Evolutionary conservation across 2,113 vertebrate species (phyloP).

Genomic region (Pycnonotus jocosus): DNA sequence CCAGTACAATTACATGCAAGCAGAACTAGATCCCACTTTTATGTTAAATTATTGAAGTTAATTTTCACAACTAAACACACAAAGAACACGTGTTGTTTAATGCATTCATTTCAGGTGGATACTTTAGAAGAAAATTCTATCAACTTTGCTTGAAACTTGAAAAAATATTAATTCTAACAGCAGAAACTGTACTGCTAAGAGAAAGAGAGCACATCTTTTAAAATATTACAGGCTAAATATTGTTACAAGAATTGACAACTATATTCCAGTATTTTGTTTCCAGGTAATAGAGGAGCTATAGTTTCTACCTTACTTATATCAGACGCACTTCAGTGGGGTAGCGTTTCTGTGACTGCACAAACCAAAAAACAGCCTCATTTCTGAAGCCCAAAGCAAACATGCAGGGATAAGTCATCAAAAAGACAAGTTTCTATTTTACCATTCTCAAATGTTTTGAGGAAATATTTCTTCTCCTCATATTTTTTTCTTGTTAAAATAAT

Average conservation of each 20-base stretch:
- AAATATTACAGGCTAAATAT: not conserved
- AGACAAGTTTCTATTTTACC: not conserved
- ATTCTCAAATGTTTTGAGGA: not conserved
- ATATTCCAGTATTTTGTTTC: not conserved
- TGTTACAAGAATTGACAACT: not conserved
- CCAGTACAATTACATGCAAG: not conserved
- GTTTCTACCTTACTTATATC: not conserved
- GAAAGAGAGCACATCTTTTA: not conserved
- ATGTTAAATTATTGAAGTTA: not conserved
- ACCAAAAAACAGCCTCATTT: not conserved
- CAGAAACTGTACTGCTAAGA: not conserved
- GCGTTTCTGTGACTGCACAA: not conserved
- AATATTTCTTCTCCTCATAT: not conserved
- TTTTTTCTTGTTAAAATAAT: not conserved
- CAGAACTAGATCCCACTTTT: not conserved
- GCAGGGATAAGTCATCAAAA: not conserved
- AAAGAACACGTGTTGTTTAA: not conserved
- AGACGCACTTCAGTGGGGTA: not conserved
- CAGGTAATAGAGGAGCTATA: not conserved
- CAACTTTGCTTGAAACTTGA: not conserved
- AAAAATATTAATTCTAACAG: not conserved
- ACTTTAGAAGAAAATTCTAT: not conserved
- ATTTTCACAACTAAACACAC: not conserved
- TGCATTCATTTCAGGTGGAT: not conserved
- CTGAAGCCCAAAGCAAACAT: not conserved